phyloP scores from a whole-genome alignment of 2,797 vertebrate genomes.

The Sebastes dallii region DNA sequence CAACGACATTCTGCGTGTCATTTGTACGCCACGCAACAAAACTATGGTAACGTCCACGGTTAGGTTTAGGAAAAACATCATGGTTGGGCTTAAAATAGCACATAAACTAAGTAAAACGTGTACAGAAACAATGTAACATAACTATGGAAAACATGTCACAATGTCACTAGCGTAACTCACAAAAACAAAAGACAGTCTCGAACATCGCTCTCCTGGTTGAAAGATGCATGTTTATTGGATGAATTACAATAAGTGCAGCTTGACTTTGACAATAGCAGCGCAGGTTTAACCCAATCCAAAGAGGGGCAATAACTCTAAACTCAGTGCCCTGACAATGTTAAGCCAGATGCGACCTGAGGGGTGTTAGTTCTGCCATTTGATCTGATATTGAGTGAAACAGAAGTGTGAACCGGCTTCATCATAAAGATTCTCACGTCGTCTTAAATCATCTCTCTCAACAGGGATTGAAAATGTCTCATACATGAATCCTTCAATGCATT shows the following conservation, averaged over 20 bases:
- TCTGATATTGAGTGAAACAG: slow-evolving; percentile 9
- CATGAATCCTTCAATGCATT: neutral
- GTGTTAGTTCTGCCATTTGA: slow-evolving; percentile 12
- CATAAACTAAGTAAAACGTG: too few relatives aligned
- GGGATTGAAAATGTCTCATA: slow-evolving; percentile 2
- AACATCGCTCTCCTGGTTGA: too few relatives aligned
- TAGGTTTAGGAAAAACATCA: neutral
- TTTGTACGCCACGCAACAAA: neutral
- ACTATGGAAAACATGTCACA: too few relatives aligned
- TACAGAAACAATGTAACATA: too few relatives aligned
- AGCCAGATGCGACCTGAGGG: slow-evolving; percentile 13
- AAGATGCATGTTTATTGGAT: too few relatives aligned
- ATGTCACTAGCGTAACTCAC: too few relatives aligned
- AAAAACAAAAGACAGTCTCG: too few relatives aligned
- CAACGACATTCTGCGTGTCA: neutral
- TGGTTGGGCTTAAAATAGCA: neutral
- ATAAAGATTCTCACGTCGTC: slow-evolving; percentile 7
- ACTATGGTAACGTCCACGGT: neutral
- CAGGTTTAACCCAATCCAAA: neutral
- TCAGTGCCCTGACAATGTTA: neutral
- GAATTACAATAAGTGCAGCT: neutral
- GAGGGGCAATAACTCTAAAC: neutral
- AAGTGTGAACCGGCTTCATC: slow-evolving; percentile 14
- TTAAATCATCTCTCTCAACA: neutral
- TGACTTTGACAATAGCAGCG: neutral